phyloP scores from a whole-genome alignment of 2,888 invertebrate species.

The Crocallis elinguaria region DNA sequence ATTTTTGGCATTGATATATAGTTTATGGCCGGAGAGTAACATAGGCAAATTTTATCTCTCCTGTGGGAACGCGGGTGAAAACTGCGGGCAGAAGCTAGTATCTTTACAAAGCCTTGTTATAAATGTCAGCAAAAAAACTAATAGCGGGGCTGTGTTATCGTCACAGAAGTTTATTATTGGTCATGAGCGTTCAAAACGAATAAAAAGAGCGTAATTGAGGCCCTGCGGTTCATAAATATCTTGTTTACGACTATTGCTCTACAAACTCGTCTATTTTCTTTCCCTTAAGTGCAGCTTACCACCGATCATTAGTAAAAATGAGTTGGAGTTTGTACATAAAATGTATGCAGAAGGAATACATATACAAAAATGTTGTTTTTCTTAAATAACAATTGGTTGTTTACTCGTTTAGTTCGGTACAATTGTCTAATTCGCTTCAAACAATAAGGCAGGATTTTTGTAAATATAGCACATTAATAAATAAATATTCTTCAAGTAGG shows the following conservation, averaged over 20 bases:
- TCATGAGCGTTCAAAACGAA: neutral
- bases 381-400: too few relatives aligned
- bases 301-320: neutral
- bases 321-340: neutral
- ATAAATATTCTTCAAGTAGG: too few relatives aligned
- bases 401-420: too few relatives aligned
- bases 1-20: too few relatives aligned
- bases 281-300: neutral
- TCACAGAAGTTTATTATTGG: slow-evolving; percentile 9
- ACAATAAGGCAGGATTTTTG: too few relatives aligned
- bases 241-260: slow-evolving; percentile 12
- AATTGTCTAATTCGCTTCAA: too few relatives aligned
- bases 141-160: neutral
- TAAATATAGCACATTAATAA: too few relatives aligned
- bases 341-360: neutral
- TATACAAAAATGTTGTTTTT: too few relatives aligned
- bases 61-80: too few relatives aligned
- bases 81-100: too few relatives aligned
- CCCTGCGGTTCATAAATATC: slow-evolving; percentile 3
- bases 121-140: slow-evolving; percentile 12
- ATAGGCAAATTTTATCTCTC: too few relatives aligned
- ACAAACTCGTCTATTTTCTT: slow-evolving; percentile 12
- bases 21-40: too few relatives aligned
- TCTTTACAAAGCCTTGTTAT: slow-evolving; percentile 2
- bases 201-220: slow-evolving; percentile 14